Evolutionary conservation across 2,888 invertebrate species (phyloP).

Genomic region (Notodonta dromedarius): DNA sequence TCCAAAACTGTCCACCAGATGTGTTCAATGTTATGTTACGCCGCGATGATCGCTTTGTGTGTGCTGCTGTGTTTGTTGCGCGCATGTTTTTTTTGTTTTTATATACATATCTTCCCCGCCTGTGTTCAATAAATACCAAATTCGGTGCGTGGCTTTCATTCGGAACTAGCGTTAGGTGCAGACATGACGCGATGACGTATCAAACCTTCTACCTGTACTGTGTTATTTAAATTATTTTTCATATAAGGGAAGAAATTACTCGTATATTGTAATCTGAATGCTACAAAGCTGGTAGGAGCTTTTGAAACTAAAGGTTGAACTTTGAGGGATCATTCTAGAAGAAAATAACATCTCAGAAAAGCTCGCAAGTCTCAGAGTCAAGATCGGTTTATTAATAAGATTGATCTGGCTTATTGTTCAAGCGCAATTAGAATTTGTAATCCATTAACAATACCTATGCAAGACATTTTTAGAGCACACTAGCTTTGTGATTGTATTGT

Average conservation of each 20-base stretch:
- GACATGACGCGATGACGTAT: conserved; percentile 56
- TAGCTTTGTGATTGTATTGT: no score
- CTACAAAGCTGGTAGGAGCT: not conserved
- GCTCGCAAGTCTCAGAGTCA: no score
- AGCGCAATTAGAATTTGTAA: no score
- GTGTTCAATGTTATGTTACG: conserved; percentile 30
- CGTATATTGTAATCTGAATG: not conserved
- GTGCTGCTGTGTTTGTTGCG: conserved; percentile 72
- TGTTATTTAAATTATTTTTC: conserved; percentile 25
- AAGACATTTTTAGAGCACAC: no score
- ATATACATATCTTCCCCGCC: conserved; percentile 40
- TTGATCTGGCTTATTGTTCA: no score
- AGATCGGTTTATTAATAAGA: no score
- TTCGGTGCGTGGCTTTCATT: conserved; percentile 58
- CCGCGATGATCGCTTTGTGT: conserved; percentile 67
- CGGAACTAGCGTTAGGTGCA: conserved; percentile 31
- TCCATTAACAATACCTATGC: no score
- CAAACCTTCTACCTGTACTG: conserved; percentile 71
- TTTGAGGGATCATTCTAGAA: no score
- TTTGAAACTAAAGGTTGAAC: not conserved
- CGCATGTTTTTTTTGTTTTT: conserved; percentile 44
- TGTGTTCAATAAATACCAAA: conserved; percentile 53
- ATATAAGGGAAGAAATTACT: conserved; percentile 13
- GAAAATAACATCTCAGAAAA: no score
- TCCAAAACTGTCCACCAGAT: conserved; percentile 36